Conservation (phyloP, 2,888 invertebrate species). For the Arenicola marina region DNA sequence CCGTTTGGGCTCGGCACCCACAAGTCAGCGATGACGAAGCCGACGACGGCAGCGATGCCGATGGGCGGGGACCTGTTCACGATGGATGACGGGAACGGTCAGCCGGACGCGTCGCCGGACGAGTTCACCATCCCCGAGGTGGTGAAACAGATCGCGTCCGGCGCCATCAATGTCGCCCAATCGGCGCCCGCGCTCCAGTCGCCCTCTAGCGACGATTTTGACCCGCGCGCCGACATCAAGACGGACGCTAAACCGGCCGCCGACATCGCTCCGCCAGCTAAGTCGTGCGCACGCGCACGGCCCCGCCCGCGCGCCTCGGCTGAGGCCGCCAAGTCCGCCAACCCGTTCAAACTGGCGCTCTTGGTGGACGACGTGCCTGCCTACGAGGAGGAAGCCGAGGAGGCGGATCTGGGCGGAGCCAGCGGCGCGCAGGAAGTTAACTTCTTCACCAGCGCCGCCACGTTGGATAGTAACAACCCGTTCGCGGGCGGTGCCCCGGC, state of each 20-base stretch:
- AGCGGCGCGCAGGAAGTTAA: constrained; percentile 3
- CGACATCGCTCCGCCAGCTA: background rate
- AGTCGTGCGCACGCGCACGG: constrained; percentile 5
- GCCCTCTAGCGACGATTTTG: constrained; percentile 3
- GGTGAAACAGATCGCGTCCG: too few relatives aligned
- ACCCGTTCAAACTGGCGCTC: constrained; percentile 30
- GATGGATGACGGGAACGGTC: background rate
- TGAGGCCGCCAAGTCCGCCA: constrained; percentile 10
- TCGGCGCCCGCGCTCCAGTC: background rate
- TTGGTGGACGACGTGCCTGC: background rate
- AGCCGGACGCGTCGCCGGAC: background rate
- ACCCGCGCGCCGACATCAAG: constrained; percentile 27
- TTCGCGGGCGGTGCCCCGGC: constrained; percentile 7
- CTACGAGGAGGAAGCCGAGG: background rate
- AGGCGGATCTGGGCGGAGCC: constrained; percentile 5
- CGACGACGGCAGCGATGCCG: background rate
- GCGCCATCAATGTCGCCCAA: too few relatives aligned
- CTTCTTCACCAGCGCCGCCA: constrained; percentile 8
- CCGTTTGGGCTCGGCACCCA: background rate
- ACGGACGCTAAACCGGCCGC: constrained; percentile 14
- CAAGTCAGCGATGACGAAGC: background rate
- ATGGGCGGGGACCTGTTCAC: background rate
- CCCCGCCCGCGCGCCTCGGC: constrained; percentile 11
- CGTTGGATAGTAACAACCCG: constrained; percentile 13
- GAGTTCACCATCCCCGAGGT: background rate